Evolutionary conservation across 2,888 invertebrate species (phyloP).

Genomic region (Leuctra nigra): DNA sequence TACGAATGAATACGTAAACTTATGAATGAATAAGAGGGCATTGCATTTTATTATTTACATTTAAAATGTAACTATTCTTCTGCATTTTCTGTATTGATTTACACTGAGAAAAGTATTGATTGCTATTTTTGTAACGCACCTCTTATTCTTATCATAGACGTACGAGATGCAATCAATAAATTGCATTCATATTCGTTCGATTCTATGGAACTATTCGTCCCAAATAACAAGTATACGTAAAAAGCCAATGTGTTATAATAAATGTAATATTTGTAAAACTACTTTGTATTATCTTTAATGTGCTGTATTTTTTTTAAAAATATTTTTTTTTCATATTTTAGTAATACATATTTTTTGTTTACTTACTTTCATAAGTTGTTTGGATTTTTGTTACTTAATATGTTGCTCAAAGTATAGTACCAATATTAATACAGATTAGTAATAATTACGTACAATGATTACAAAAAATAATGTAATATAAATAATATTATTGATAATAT

Average conservation of each 20-base stretch:
- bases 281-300: neutral
- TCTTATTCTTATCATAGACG: too few species aligned
- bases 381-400: constrained; percentile 5
- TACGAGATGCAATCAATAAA: too few species aligned
- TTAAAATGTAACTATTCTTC: too few species aligned
- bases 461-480: neutral
- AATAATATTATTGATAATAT: neutral
- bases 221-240: constrained; percentile 16
- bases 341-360: constrained; percentile 1
- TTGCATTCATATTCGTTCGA: too few species aligned
- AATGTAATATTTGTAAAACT: neutral
- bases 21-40: too few species aligned
- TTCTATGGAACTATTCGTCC: too few species aligned
- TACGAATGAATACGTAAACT: too few species aligned
- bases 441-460: too few species aligned
- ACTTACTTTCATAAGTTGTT: neutral
- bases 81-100: too few species aligned
- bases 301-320: constrained; percentile 16
- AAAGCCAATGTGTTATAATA: constrained; percentile 11
- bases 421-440: constrained; percentile 8
- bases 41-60: too few species aligned
- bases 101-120: too few species aligned
- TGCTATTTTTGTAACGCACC: too few species aligned
- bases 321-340: constrained; percentile 2
- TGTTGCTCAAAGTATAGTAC: constrained; percentile 18